phyloP scores from a whole-genome alignment of 2,113 vertebrate genomes.

The Cricetomys ansorgei region DNA sequence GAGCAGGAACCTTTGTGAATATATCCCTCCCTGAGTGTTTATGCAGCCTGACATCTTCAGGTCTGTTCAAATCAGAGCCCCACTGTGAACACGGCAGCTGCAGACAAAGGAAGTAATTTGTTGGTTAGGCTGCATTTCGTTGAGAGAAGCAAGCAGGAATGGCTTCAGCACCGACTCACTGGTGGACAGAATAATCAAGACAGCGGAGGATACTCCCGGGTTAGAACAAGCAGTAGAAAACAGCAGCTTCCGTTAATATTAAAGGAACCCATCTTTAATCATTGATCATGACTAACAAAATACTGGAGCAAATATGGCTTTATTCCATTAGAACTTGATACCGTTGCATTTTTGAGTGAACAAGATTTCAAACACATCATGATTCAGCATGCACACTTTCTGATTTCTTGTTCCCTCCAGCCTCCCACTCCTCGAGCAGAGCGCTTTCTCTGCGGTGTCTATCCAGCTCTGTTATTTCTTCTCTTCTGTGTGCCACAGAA shows the following conservation, averaged over 20 bases:
- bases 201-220: background rate
- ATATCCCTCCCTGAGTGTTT: conserved; percentile 85
- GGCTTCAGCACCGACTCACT: background rate
- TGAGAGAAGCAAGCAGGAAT: conserved; percentile 61
- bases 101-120: conserved; percentile 87
- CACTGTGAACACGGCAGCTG: conserved; percentile 84
- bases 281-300: background rate
- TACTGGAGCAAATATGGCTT: background rate
- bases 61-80: conserved; percentile 86
- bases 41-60: conserved; percentile 85
- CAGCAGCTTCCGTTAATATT: background rate
- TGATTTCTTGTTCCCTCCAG: background rate
- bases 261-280: background rate
- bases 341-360: background rate
- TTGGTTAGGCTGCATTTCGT: conserved; percentile 82
- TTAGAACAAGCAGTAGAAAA: background rate
- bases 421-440: background rate
- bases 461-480: background rate
- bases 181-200: background rate
- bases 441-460: accelerated
- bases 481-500: background rate
- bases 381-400: background rate
- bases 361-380: too few relatives aligned
- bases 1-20: conserved; percentile 82
- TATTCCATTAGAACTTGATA: background rate